Evolutionary conservation across 2,888 invertebrate genomes (phyloP).

Genomic region (Cryptus viduatorius): DNA sequence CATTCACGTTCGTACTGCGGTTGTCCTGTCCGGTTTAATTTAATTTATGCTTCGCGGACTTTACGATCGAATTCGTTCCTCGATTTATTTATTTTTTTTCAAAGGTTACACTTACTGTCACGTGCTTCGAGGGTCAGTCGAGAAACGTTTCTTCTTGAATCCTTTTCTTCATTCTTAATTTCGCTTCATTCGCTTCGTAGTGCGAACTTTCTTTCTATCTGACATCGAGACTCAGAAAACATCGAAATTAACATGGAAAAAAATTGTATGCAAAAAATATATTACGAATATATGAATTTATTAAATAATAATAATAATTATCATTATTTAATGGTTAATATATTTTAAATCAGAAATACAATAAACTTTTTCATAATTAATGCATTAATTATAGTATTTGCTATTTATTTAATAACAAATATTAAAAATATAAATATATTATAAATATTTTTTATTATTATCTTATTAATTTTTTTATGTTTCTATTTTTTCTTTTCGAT

Average conservation of each 20-base stretch:
- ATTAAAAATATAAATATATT: too few species aligned
- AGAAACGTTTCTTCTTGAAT: constrained; percentile 23
- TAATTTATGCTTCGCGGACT: constrained; percentile 66
- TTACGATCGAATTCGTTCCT: constrained; percentile 69
- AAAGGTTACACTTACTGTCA: constrained; percentile 52
- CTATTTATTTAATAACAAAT: too few species aligned
- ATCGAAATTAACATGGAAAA: neutral
- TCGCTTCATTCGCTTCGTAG: neutral
- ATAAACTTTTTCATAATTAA: too few species aligned
- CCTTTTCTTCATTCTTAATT: neutral
- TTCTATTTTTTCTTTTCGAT: too few species aligned
- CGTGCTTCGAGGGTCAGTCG: constrained; percentile 6
- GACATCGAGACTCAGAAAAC: neutral
- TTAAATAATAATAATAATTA: too few species aligned
- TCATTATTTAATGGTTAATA: too few species aligned
- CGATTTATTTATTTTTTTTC: constrained; percentile 38
- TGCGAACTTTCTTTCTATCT: neutral
- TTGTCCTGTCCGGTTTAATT: constrained; percentile 60
- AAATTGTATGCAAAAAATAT: neutral
- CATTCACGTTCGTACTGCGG: constrained; percentile 51
- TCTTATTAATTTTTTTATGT: too few species aligned
- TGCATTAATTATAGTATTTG: too few species aligned
- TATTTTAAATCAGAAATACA: too few species aligned
- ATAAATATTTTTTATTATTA: too few species aligned
- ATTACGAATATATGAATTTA: constrained; percentile 14